Base-by-base conservation (phyloP, 1,140 invertebrate species). In the Drosophila sturtevanti region DNA sequence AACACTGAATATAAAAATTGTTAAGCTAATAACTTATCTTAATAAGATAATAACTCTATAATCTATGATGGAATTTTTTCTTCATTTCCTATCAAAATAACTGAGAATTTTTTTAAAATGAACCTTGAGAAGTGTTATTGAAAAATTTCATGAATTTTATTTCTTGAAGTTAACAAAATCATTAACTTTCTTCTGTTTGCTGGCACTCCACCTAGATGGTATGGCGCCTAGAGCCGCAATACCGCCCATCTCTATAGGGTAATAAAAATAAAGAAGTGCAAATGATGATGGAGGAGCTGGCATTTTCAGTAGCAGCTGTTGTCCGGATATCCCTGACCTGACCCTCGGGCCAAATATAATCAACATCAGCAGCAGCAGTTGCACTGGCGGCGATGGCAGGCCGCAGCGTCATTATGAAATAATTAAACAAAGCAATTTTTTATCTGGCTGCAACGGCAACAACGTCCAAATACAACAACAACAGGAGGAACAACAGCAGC, bases 341-440 rank as follows among this genome's bases (percentile, higher is more conserved):
- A 86, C 82, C 82, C 82, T 64, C 68, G 76, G 82, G 82, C 82
- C 68, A 86, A 87, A 86, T 86, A 86, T 86, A 86, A 86, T 86
- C 82, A 86, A 86, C 82, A 63, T 60, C 69, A 62, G 64, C 31
- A 27, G 16, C 38, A 58, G 48, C 70, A 58, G 52, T 48, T 16
- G 48, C 63, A 72, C 41, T 11, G 37, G 55, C 56, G 61, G 51
- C 69, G 54, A 67, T 55, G 66, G 66, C 64, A 73, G 70, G 70
- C 77, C 75, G 84, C 85, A 87, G 78, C 80, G 82, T 86, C 82
- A 86, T 86, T 86, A 87, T 86, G 82, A 86, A 87, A 87, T 86
- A 87, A 86, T 86, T 86, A 81, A 87, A 86, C 82, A 86, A 86
- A 86, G 82, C 75, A 86, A 81, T 86, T 86, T 86, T 86, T 87